Evolutionary conservation across 2,113 vertebrate species (phyloP), one percentile per base, ranked within the genome.

Genomic region (Cheilinus undulatus): DNA sequence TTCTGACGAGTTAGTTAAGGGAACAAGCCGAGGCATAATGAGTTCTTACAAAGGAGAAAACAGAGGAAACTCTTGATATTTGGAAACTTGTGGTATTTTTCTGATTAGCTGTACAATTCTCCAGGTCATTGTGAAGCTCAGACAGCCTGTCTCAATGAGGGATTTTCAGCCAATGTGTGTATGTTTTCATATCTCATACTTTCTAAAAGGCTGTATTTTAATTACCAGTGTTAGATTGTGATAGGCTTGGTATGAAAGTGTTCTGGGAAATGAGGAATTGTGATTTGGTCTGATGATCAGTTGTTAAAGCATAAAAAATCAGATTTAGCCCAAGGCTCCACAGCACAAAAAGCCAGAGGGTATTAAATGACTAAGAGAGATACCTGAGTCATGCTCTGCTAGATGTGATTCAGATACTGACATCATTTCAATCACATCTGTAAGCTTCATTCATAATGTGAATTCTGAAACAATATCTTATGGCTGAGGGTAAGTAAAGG

Each of bases 1-100:
- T 74, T 87, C 42, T 58, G 68, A 66, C 4, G 17, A 73, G 72
- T 69, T 82, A 77, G 68, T 76, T 71, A 66, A 80, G 42, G 36
- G 66, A 69, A 75, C 48, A 66, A 22, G 6, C 57, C 0, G 56
- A 76, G 67, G 20, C 42, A 58, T 79, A 76, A 78, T 56, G 19
- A 46, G 45, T 78, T 82, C n/a, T 30, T 20, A 10, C 23, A 76
- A 52, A 64, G 24, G 40, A 48, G 45, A 58, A 62, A 65, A 49
- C 23, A 34, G 45, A 40, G 58, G 32, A 42, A 52, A 57, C 0
- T 27, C 43, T 51, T 68, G 20, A 58, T 53, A 4, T 45, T 64
- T 80, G 49, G 26, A 62, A 65, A 42, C n/a, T 60, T 7, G 1
- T 27, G 43, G 22, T 52, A 50, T 62, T 79, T 51, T 66, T 76